Evolutionary conservation across 2,797 vertebrate genomes (phyloP), one percentile per base, ranked within the genome.

Genomic region (Enoplosus armatus): DNA sequence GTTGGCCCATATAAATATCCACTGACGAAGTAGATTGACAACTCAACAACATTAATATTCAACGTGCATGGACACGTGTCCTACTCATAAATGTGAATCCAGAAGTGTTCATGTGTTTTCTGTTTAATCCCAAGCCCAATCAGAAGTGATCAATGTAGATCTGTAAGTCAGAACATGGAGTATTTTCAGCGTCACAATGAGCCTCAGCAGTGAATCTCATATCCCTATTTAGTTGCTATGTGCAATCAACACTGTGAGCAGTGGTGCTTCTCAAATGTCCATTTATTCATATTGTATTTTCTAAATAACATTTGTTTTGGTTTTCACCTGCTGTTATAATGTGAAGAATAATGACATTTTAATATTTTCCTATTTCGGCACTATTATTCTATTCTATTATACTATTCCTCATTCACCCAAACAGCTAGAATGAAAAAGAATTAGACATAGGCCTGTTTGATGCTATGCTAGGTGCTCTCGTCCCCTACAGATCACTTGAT

Each of bases 1-100:
- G 43, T 55, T 53, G 39, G 37, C 54, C 53, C 51, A 58, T 45
- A 58, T 58, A 45, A 84, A 71, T 47, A 65, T 69, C 62, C 54
- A 48, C 22, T 61, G 59, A 72, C 51, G 41, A 73, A 41, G 20
- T 3, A 56, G 35, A 35, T 3, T 35, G 43, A 64, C 48, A 0
- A 15, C 70, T 27, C 64, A 14, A 51, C 31, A 43, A 75, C 33
- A 59, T 70, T 72, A 68, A 65, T 58, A 56, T 27, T 65, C 12
- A 53, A 4, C 20, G 0, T 65, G 54, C 27, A 60, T 12, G 22
- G 24, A 41, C 26, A 9, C 3, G 47, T 27, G 15, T 39, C 20
- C 20, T 2, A 15, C 11, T n/a, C 16, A 50, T 24, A 20, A 24
- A 45, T 47, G 35, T 35, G 22, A 72, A 9, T 41, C 20, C 14